Base-by-base conservation (phyloP, 2,888 invertebrate genomes). In the Tenthredo scrophulariae region DNA sequence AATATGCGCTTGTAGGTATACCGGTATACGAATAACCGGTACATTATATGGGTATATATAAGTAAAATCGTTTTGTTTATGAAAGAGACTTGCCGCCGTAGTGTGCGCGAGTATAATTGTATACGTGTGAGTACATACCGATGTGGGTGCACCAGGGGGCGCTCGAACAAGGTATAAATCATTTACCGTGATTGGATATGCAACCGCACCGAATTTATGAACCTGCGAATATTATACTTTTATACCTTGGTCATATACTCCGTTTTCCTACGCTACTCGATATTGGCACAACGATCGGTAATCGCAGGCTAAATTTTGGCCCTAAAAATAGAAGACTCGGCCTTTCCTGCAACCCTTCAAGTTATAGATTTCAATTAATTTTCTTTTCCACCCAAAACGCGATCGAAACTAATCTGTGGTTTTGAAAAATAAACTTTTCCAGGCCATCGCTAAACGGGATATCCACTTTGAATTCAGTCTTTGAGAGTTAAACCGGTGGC, bases 131-230 rank as follows among this genome's bases (percentile, higher is more conserved):
- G 67, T 40, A 29, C 40, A 37, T 15, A 43, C 80, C 26, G 80
- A 80, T 33, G 80, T 77, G 50, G 54, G 10, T 62, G 62, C 3
- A 18, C 26, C 18, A 65, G 46, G n/a, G 46, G 67, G 43, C 43
- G 22, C 46, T 83, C 67, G 43, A 67, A 65, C 67, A 33, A n/a
- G 83, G 80, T 58, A 82, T 85, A 85, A 85, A 85, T 85, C 85
- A 85, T 67, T 85, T 85, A 85, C 43, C 54, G 79, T 79, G 85
- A 82, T 85, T 85, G 85, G 85, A 85, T 85, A 82, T 85, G 85
- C 85, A 70, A 77, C 77, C 70, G 85, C 82, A 46, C 26, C 85
- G 85, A 85, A 85, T 85, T 85, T 85, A 85, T 70, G 85, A 85
- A 85, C 85, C 85, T 67, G 85, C 85, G 65, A 85, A 85, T 46